Percentiles rank a stretch among this genome's conserved stretches.
Evolutionary conservation across 2,797 vertebrate species (phyloP).

Genomic region (Cyprinella venusta): DNA sequence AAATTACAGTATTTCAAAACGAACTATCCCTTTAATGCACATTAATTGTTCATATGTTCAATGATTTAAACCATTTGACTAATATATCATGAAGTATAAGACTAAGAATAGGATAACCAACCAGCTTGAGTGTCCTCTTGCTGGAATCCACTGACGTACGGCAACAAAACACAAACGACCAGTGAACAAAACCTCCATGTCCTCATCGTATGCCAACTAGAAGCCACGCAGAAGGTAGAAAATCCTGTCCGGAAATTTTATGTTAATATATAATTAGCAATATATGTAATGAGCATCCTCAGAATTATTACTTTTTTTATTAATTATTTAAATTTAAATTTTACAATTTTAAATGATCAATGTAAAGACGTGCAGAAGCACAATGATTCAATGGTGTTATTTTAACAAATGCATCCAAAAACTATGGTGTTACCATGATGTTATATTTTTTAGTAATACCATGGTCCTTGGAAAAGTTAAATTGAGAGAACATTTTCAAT

Average conservation of each 20-base stretch:
- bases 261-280: background rate
- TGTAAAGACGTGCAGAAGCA: background rate
- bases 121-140: conserved; percentile 61
- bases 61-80: background rate
- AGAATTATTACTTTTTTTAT: background rate
- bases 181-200: conserved; percentile 48
- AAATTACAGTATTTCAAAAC: no score
- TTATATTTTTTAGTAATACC: background rate
- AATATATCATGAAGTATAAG: background rate
- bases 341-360: background rate
- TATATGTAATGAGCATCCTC: background rate
- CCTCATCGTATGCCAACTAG: conserved; percentile 53
- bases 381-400: background rate
- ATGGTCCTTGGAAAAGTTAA: background rate
- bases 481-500: background rate
- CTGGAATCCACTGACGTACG: conserved; percentile 39
- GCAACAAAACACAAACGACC: conserved; percentile 48
- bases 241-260: background rate
- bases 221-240: background rate
- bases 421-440: background rate
- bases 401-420: conserved; percentile 7
- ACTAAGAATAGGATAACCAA: conserved; percentile 40
- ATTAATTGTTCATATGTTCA: background rate
- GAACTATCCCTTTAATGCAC: no score
- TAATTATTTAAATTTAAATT: background rate